Evolutionary conservation across 2,888 invertebrate species (phyloP).

Genomic region (Melitaea athalia): DNA sequence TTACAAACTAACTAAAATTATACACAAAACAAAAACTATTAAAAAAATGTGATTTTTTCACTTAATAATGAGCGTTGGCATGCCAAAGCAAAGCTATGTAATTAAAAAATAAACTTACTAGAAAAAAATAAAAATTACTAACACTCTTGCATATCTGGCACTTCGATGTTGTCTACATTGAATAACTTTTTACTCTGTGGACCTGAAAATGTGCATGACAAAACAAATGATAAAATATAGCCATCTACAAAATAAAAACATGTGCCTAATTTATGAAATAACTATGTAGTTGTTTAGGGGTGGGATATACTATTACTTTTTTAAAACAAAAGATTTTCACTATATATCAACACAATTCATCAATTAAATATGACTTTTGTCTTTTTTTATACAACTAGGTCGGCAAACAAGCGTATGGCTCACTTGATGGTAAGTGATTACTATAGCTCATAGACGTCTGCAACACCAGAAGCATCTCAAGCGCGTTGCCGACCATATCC

Average conservation of each 20-base stretch:
- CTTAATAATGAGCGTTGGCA: not conserved
- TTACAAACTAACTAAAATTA: not conserved
- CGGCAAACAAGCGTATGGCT: too few species aligned
- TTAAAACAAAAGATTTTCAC: not conserved
- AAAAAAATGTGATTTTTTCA: not conserved
- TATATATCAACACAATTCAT: not conserved
- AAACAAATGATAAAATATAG: constrained; percentile 49
- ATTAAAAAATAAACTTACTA: constrained; percentile 56
- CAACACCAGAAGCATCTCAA: too few species aligned
- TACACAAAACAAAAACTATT: not conserved
- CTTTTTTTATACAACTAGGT: too few species aligned
- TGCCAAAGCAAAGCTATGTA: constrained; percentile 37
- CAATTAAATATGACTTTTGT: not conserved
- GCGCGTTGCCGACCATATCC: too few species aligned
- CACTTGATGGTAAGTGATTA: too few species aligned
- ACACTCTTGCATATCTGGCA: constrained; percentile 77
- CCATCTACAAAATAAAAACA: constrained; percentile 47
- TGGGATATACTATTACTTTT: constrained; percentile 26
- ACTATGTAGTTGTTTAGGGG: not conserved
- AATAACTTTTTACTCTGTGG: constrained; percentile 65
- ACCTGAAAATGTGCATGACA: constrained; percentile 66
- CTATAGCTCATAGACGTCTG: too few species aligned
- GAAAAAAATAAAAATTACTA: constrained; percentile 61
- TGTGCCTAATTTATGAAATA: not conserved
- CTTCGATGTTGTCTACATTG: constrained; percentile 71